Conservation (phyloP, 2,797 vertebrate species). For the Alauda arvensis region DNA sequence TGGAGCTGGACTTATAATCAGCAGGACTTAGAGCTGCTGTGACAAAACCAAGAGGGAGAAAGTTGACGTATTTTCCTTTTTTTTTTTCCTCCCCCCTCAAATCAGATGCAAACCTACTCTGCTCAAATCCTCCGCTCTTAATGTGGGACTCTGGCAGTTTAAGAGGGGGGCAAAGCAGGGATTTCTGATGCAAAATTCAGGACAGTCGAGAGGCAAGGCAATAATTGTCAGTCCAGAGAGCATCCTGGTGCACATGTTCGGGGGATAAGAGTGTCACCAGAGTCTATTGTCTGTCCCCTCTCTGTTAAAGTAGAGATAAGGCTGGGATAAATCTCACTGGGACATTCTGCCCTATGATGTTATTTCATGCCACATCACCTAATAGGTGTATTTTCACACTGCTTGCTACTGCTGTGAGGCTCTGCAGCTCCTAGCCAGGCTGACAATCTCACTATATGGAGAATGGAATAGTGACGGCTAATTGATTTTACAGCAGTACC, state of each 20-base stretch:
- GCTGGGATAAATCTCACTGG: constrained; percentile 67
- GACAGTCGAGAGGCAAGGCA: constrained; percentile 13
- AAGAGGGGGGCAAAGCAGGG: not conserved
- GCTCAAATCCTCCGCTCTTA: not conserved
- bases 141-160: constrained; percentile 25
- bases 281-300: constrained; percentile 70
- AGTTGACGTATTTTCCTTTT: not conserved
- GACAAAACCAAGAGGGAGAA: not conserved
- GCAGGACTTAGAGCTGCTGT: not conserved
- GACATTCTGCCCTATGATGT: constrained; percentile 66
- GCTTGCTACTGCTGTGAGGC: constrained; percentile 80
- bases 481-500: constrained; percentile 99
- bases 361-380: constrained; percentile 70
- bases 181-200: constrained; percentile 57
- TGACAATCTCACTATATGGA: constrained; percentile 97
- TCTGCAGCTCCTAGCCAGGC: constrained; percentile 90
- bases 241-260: constrained; percentile 55
- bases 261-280: constrained; percentile 70
- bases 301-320: constrained; percentile 73
- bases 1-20: not conserved
- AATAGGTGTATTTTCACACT: constrained; percentile 73
- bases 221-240: constrained; percentile 66
- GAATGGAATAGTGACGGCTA: constrained; percentile 99
- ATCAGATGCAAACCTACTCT: constrained; percentile 22
- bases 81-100: not conserved